phyloP scores from a whole-genome alignment of 2,888 invertebrate species.

The Platynereis dumerilii region DNA sequence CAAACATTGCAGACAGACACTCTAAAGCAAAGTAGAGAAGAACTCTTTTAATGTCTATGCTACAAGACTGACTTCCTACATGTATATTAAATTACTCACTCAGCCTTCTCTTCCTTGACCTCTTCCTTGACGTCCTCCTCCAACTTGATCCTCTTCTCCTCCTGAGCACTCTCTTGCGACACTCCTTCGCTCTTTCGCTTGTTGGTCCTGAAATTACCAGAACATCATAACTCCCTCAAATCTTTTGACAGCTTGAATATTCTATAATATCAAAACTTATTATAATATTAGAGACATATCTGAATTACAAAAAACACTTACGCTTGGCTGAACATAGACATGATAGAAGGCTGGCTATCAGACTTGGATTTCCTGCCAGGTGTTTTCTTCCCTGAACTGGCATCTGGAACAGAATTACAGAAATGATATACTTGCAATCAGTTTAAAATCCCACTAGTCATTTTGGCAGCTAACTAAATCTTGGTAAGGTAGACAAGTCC shows the following conservation, averaged over 20 bases:
- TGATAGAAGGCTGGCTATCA: conserved; percentile 47
- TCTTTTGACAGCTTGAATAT: not conserved
- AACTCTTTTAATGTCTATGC: too few species aligned
- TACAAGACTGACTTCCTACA: too few species aligned
- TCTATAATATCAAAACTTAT: not conserved
- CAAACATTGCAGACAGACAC: too few species aligned
- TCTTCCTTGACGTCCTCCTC: conserved; percentile 5
- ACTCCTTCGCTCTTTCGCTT: not conserved
- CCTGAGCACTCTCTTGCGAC: conserved; percentile 14
- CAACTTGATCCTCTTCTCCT: conserved; percentile 14
- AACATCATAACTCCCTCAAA: not conserved
- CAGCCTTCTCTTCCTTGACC: not conserved
- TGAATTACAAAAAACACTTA: conserved; percentile 3
- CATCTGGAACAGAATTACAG: not conserved
- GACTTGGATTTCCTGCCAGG: conserved; percentile 12
- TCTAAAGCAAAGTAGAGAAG: too few species aligned
- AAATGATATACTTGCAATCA: too few species aligned
- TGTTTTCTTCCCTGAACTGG: not conserved
- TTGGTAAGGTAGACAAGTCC: too few species aligned
- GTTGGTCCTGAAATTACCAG: not conserved
- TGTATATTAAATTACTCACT: too few species aligned
- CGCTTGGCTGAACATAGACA: conserved; percentile 45
- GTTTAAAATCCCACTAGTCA: too few species aligned
- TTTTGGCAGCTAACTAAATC: too few species aligned
- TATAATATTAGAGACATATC: too few species aligned